These are phyloP conservation scores for Cacoxenus indagator DNA, from an alignment of 2,888 invertebrate species.

Conservation along the genomic window DNA sequence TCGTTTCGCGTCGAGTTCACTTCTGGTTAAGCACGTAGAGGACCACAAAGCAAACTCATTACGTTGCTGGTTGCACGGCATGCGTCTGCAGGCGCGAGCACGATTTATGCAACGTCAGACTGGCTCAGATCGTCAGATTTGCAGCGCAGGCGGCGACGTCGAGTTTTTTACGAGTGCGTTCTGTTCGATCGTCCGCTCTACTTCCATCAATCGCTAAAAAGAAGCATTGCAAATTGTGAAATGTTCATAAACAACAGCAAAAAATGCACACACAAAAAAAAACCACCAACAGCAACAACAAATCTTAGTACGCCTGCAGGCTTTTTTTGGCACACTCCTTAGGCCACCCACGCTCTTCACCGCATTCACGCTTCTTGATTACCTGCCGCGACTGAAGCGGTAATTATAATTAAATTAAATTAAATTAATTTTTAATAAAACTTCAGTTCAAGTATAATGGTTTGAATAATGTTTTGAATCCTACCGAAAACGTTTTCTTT, in stretches of 20 bases:
- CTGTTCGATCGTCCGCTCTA: neutral
- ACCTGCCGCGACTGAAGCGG: too few relatives aligned
- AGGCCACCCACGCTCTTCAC: too few relatives aligned
- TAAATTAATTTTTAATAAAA: too few relatives aligned
- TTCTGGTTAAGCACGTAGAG: too few relatives aligned
- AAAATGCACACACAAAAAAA: neutral
- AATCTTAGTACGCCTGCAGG: neutral
- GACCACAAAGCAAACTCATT: too few relatives aligned
- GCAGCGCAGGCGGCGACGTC: neutral
- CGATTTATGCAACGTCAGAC: neutral
- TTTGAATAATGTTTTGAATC: too few relatives aligned
- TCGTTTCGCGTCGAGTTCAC: neutral
- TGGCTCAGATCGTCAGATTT: neutral
- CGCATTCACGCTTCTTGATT: too few relatives aligned
- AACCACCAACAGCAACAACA: neutral
- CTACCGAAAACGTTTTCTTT: too few relatives aligned
- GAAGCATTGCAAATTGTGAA: neutral
- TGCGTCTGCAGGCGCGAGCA: too few relatives aligned
- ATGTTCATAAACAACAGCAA: neutral
- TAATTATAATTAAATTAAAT: slow-evolving; percentile 20
- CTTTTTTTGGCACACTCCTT: neutral
- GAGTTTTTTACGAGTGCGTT: slow-evolving; percentile 1
- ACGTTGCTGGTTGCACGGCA: too few relatives aligned
- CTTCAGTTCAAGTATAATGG: too few relatives aligned
- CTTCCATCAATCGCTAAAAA: slow-evolving; percentile 3